Evolutionary conservation across 2,797 vertebrate genomes (phyloP).

Genomic region (Serranus cabrilla): DNA sequence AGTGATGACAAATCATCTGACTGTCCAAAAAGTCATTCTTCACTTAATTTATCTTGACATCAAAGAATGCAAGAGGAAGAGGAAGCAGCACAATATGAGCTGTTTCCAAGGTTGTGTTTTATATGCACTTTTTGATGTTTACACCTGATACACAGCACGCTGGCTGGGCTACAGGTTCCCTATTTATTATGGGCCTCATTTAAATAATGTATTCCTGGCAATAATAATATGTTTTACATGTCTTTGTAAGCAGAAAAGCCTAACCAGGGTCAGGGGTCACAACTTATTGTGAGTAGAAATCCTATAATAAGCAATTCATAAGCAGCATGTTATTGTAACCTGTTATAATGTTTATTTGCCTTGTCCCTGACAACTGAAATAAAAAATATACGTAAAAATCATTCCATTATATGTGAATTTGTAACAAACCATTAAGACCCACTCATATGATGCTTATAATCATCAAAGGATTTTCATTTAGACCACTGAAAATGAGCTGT

Average conservation of each 20-base stretch:
- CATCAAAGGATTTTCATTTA: conserved; percentile 11
- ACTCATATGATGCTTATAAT: not conserved
- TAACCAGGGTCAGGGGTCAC: too few species aligned
- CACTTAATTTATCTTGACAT: conserved; percentile 51
- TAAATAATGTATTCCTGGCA: too few species aligned
- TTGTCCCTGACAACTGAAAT: too few species aligned
- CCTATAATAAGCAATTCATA: too few species aligned
- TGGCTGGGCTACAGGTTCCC: not conserved
- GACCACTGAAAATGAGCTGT: not conserved
- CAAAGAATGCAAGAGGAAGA: conserved; percentile 44
- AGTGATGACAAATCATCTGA: conserved; percentile 41
- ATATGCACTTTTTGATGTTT: conserved; percentile 14
- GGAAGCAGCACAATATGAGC: conserved; percentile 27
- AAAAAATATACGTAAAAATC: not conserved
- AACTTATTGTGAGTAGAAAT: too few species aligned
- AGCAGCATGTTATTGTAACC: too few species aligned
- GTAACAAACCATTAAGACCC: not conserved
- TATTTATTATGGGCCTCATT: not conserved
- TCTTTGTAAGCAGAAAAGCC: too few species aligned
- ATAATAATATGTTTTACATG: too few species aligned
- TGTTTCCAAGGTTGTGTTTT: conserved; percentile 12
- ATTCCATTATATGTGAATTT: conserved; percentile 1
- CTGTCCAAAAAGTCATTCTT: conserved; percentile 44
- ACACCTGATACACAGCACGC: conserved; percentile 29
- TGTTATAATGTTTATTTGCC: too few species aligned